Base-by-base conservation (phyloP, 2,113 vertebrate genomes). In the Ursus arctos region DNA sequence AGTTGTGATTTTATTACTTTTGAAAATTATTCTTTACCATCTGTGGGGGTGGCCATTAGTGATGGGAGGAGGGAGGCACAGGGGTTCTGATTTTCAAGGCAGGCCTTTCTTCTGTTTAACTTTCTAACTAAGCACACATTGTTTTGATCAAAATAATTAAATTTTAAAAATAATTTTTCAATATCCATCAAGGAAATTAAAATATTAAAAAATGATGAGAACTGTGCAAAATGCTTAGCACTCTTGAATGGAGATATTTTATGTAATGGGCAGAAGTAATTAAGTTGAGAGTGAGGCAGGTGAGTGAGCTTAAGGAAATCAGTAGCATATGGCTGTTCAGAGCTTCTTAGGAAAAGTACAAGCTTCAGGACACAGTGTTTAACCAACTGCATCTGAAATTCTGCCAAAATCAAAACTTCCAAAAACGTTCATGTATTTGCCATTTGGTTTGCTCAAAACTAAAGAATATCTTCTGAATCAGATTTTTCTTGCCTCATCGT, bases 81-180 rank as follows among this genome's bases (percentile, higher is more conserved):
- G 67, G 59, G 40, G 21, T 16, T 81, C 22, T 67, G 19, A 24
- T 59, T 74, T 71, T 49, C 67, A 36, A 59, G 79, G 69, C 8
- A 85, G 55, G 26, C 4, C 26, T 91, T 9, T 61, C 22, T 55
- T 55, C 31, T 94, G 4, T 71, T 63, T 40, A 18, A 49, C 2
- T 65, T 93, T 65, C 72, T 93, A 83, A 88, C 10, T 31, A 72
- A 91, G 33, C 7, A 49, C 26, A 74, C 8, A n/a, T 93, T 28
- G 11, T 80, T 89, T 89, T 74, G 33, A n/a, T 36, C 51, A 85
- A 89, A 85, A 89, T 47, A 89, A 94, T 69, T 61, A 85, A 18
- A 71, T 81, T 59, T 43, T 36, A 2, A 88, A 67, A 72, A 65
- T 84, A 81, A 31, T 49, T 47, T 77, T 90, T 61, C 14, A 82